Evolutionary conservation across 2,888 invertebrate species (phyloP).

Genomic region (Eupithecia pulchellata): DNA sequence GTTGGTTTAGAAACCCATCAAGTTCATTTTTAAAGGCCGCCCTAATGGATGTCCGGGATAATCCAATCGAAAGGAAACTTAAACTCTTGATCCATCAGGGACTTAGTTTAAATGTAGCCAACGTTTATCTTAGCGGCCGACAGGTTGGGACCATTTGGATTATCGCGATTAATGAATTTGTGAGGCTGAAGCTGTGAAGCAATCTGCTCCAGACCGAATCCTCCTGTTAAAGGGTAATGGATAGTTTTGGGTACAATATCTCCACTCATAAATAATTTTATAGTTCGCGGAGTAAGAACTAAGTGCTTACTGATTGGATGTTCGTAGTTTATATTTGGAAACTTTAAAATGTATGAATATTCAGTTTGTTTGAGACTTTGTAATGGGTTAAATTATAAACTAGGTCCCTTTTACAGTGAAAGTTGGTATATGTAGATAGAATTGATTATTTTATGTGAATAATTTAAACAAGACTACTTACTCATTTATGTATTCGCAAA

Average conservation of each 20-base stretch:
- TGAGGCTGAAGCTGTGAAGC: slow-evolving; percentile 39
- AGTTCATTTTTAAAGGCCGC: slow-evolving; percentile 35
- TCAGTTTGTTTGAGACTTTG: slow-evolving; percentile 14
- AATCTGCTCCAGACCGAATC: slow-evolving; percentile 32
- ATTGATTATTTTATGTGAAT: background rate
- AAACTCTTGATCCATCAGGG: slow-evolving; percentile 46
- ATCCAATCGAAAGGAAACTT: slow-evolving; percentile 49
- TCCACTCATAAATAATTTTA: slow-evolving; percentile 18
- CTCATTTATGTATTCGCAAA: background rate
- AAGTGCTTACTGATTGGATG: slow-evolving; percentile 13
- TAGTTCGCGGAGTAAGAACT: background rate
- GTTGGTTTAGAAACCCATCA: slow-evolving; percentile 32
- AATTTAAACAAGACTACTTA: background rate
- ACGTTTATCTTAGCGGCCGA: slow-evolving; percentile 47
- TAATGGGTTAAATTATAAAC: slow-evolving; percentile 3
- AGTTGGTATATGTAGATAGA: background rate
- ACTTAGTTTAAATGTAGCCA: slow-evolving; percentile 47
- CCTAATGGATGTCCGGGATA: slow-evolving; percentile 46
- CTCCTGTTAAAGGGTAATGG: slow-evolving; percentile 34
- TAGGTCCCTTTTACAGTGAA: background rate
- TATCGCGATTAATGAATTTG: slow-evolving; percentile 50
- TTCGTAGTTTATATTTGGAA: slow-evolving; percentile 17
- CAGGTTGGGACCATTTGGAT: slow-evolving; percentile 47
- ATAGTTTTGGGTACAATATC: slow-evolving; percentile 30
- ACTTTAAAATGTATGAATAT: slow-evolving; percentile 23